A percentile compares a stretch with the other conserved stretches of the same genome.
phyloP scores from a whole-genome alignment of 1,140 invertebrate genomes.

The Matsumurasca onukii region DNA sequence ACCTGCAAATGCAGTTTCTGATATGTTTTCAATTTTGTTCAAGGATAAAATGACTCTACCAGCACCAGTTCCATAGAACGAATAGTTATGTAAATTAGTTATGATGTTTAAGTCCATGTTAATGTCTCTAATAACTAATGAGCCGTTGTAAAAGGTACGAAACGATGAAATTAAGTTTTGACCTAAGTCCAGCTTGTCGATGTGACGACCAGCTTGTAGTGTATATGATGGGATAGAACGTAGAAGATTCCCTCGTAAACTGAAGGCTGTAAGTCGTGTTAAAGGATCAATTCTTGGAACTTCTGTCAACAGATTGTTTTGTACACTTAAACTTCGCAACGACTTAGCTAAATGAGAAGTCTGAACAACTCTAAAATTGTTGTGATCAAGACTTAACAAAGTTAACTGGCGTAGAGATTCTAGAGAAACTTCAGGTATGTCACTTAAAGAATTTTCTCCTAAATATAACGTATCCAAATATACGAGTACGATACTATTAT shows the following conservation, averaged over 20 bases:
- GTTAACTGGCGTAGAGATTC: constrained; percentile 60
- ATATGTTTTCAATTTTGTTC: constrained; percentile 68
- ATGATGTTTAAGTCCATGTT: constrained; percentile 79
- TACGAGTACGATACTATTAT: too few relatives aligned
- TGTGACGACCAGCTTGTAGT: constrained; percentile 59
- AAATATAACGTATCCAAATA: too few relatives aligned
- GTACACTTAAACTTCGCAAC: constrained; percentile 70
- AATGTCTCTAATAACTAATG: constrained; percentile 72
- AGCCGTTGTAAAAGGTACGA: constrained; percentile 63
- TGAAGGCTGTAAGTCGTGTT: constrained; percentile 55
- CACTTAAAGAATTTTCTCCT: too few relatives aligned
- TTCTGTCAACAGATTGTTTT: constrained; percentile 68
- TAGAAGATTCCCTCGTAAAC: constrained; percentile 77
- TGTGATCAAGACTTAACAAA: constrained; percentile 73
- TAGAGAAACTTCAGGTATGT: too few relatives aligned
- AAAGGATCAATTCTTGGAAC: constrained; percentile 57
- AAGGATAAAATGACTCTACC: constrained; percentile 76
- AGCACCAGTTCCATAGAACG: constrained; percentile 67
- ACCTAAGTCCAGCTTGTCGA: constrained; percentile 82
- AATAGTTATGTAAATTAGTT: constrained; percentile 58
- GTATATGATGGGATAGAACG: constrained; percentile 61
- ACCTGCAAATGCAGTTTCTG: constrained; percentile 68
- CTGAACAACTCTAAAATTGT: constrained; percentile 62
- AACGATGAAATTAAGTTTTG: constrained; percentile 72
- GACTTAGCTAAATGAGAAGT: constrained; percentile 60